Percentiles rank a stretch among this genome's conserved stretches.
These are phyloP conservation scores for Acanthaster planci DNA, from an alignment of 35 echinoderm and acorn worm genomes.

Conservation along the genomic window DNA sequence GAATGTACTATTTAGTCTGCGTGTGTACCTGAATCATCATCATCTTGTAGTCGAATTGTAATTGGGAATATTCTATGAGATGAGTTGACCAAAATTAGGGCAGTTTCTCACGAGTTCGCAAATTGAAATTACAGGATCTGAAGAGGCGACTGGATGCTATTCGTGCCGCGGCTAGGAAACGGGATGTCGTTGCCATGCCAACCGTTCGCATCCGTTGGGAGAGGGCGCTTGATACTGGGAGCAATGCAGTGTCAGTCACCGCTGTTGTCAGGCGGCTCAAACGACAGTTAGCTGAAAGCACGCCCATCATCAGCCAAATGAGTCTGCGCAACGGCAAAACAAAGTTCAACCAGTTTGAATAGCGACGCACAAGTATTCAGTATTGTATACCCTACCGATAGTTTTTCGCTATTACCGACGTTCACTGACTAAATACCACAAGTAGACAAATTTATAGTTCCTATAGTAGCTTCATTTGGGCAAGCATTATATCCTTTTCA, in stretches of 20 bases:
- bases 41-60: neutral
- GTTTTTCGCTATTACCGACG: no score
- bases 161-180: neutral
- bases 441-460: no score
- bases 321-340: conserved; percentile 34
- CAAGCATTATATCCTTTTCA: no score
- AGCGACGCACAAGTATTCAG: no score
- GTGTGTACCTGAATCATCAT: neutral
- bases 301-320: conserved; percentile 6
- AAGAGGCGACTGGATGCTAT: conserved; percentile 2
- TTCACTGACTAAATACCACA: no score
- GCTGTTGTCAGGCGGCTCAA: conserved; percentile 4
- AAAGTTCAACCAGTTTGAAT: neutral
- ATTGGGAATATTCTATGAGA: neutral
- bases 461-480: no score
- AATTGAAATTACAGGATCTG: conserved; percentile 7
- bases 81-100: neutral
- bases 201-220: neutral
- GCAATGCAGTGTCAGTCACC: neutral
- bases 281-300: conserved; percentile 2
- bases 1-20: neutral
- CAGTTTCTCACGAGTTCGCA: neutral
- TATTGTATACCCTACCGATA: no score
- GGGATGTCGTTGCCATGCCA: neutral
- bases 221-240: neutral